Conservation (phyloP, 2,113 vertebrate genomes). For the Lamprologus callipterus region DNA sequence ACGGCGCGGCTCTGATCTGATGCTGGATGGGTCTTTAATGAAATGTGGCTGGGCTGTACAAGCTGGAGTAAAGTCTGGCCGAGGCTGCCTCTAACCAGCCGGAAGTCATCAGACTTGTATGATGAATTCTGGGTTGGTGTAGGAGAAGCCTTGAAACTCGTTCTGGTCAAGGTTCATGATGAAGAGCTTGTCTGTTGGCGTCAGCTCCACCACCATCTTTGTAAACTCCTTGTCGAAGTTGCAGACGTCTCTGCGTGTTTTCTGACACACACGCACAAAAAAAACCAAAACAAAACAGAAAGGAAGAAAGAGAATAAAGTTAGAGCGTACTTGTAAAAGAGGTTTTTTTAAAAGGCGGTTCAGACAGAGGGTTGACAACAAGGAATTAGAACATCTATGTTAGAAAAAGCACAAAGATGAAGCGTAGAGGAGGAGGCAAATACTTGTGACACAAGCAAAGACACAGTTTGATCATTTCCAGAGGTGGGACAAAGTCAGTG, state of each 20-base stretch:
- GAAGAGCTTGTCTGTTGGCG: slow-evolving; percentile 98
- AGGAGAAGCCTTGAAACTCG: slow-evolving; percentile 98
- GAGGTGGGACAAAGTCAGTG: neutral
- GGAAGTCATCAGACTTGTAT: slow-evolving; percentile 83
- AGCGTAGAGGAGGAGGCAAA: neutral
- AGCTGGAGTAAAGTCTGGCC: neutral
- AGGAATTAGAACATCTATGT: neutral
- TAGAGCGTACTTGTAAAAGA: neutral
- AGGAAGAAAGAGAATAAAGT: neutral
- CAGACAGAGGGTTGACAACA: neutral
- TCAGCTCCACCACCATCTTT: slow-evolving; percentile 92
- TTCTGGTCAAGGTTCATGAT: slow-evolving; percentile 99
- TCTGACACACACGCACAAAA: slow-evolving; percentile 67
- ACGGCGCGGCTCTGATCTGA: neutral
- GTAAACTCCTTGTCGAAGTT: slow-evolving; percentile 99
- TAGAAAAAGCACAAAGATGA: slow-evolving; percentile 20
- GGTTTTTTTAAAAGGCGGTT: neutral
- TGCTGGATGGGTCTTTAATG: neutral
- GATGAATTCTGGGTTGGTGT: slow-evolving; percentile 95
- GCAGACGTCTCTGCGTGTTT: slow-evolving; percentile 84
- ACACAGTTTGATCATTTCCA: neutral
- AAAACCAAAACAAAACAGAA: fast-evolving
- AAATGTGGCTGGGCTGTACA: neutral
- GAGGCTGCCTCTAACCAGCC: neutral
- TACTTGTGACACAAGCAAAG: neutral